These are phyloP conservation scores for Podargus strigoides DNA, from an alignment of 2,797 vertebrate genomes.

Conservation along the genomic window DNA sequence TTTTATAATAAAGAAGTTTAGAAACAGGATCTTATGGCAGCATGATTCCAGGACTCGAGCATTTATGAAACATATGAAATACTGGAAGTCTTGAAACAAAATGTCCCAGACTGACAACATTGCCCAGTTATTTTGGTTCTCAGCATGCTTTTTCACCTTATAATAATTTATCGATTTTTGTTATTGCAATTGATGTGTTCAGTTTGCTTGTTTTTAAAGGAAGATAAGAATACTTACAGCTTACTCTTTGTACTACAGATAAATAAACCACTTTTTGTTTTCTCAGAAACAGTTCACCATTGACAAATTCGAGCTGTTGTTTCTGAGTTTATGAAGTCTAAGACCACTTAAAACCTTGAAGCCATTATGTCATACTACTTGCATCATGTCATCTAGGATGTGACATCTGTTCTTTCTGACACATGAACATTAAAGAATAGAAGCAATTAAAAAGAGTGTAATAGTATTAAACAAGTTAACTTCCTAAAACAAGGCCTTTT, in stretches of 20 bases:
- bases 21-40: background rate
- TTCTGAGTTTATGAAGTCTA: background rate
- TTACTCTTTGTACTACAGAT: background rate
- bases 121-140: background rate
- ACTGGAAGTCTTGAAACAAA: background rate
- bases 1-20: background rate
- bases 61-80: background rate
- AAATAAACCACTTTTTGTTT: background rate
- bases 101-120: background rate
- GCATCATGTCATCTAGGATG: constrained; percentile 33
- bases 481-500: constrained; percentile 17
- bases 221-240: background rate
- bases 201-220: background rate
- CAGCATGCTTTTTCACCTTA: background rate
- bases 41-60: background rate
- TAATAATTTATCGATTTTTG: background rate
- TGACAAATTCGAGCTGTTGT: background rate
- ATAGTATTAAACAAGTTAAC: background rate
- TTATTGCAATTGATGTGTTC: background rate
- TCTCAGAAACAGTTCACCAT: background rate
- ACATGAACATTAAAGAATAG: constrained; percentile 29
- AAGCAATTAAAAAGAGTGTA: constrained; percentile 51
- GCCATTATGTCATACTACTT: background rate
- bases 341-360: background rate
- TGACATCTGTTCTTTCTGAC: constrained; percentile 52